Percentiles rank a stretch among this genome's conserved stretches.
Evolutionary conservation across 1,140 invertebrate genomes (phyloP).

Genomic region (Atta cephalotes): DNA sequence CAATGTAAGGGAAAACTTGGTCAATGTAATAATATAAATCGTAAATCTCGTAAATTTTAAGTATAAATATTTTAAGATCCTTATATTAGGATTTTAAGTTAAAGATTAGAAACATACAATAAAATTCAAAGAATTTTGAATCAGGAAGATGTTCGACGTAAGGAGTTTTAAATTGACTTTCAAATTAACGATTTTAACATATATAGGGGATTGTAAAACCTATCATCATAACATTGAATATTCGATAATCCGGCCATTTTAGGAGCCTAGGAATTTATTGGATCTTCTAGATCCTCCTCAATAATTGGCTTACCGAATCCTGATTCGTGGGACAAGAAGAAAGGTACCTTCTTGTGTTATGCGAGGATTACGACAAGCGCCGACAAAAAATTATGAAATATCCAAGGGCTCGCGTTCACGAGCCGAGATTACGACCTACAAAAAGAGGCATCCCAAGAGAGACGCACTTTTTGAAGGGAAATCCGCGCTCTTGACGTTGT

Average conservation of each 20-base stretch:
- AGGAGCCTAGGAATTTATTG: not conserved
- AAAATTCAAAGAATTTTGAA: not conserved
- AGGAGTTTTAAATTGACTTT: slow-evolving; percentile 12
- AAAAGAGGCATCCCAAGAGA: not conserved
- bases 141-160: not conserved
- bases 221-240: not conserved
- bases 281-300: not conserved
- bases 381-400: slow-evolving; percentile 58
- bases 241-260: not conserved
- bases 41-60: not conserved
- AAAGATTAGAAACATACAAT: not conserved
- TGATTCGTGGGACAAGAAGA: too few species aligned
- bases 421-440: slow-evolving; percentile 45
- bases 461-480: slow-evolving; percentile 38
- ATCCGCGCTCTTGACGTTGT: slow-evolving; percentile 64
- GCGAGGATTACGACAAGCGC: not conserved
- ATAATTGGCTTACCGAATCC: not conserved
- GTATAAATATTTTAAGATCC: not conserved
- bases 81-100: not conserved
- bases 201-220: not conserved
- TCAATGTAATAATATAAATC: not conserved
- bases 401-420: slow-evolving; percentile 25
- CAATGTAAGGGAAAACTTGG: too few species aligned
- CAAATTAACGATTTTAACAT: not conserved
- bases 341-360: not conserved